phyloP scores from a whole-genome alignment of 2,113 vertebrate species.

The Synodontis membranacea region DNA sequence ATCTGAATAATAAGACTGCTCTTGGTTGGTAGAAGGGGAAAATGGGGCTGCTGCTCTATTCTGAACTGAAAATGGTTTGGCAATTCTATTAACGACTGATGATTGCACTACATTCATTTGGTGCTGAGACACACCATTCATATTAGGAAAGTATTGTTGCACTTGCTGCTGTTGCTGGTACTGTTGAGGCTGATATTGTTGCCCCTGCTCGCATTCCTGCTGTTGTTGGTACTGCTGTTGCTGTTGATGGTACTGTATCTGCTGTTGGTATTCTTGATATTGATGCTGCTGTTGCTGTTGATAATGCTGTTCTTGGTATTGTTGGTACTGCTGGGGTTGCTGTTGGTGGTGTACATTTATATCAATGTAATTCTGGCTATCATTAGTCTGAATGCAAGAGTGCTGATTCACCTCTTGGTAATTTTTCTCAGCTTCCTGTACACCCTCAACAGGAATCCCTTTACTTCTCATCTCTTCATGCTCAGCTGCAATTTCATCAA shows the following conservation, averaged over 20 bases:
- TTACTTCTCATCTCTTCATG: constrained; percentile 83
- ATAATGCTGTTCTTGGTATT: constrained; percentile 64
- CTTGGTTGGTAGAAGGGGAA: constrained; percentile 75
- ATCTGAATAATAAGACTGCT: constrained; percentile 72
- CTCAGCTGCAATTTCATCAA: constrained; percentile 92
- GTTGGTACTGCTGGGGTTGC: constrained; percentile 65
- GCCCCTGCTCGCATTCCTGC: constrained; percentile 52
- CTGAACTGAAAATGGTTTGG: constrained; percentile 80
- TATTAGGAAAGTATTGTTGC: constrained; percentile 56
- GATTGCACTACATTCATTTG: constrained; percentile 73
- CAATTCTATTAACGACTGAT: constrained; percentile 78
- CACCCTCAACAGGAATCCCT: constrained; percentile 70
- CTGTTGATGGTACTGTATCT: constrained; percentile 50
- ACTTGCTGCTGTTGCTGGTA: constrained; percentile 57
- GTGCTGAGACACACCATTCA: constrained; percentile 78
- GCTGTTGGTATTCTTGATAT: constrained; percentile 62
- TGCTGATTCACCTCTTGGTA: constrained; percentile 62
- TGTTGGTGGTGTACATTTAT: constrained; percentile 70
- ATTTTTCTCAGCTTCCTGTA: constrained; percentile 64
- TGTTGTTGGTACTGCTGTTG: constrained; percentile 61
- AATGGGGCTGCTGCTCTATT: constrained; percentile 73
- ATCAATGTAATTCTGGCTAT: constrained; percentile 80
- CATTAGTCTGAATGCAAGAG: constrained; percentile 68
- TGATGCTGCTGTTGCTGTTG: constrained; percentile 70
- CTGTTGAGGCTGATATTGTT: constrained; percentile 56